phyloP scores from a whole-genome alignment of 2,113 vertebrate species.

The Campylomormyrus tamandua region DNA sequence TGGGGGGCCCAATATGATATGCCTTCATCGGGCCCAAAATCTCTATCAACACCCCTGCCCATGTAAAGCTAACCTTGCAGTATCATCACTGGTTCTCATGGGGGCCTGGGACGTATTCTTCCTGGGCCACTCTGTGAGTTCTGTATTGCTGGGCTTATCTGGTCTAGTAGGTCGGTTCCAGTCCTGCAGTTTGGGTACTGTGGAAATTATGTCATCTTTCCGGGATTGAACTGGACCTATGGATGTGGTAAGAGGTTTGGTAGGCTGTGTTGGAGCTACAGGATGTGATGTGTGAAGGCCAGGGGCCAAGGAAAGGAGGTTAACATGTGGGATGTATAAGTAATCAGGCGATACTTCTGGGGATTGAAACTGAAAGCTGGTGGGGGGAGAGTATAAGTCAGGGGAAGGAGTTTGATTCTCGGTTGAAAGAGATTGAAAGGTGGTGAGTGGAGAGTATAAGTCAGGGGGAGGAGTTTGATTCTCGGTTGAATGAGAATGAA shows the following conservation, averaged over 20 bases:
- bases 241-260: neutral
- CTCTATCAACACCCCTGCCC: too few species aligned
- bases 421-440: neutral
- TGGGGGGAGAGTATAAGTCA: neutral
- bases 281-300: neutral
- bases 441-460: neutral
- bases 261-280: neutral
- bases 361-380: neutral
- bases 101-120: slow-evolving; percentile 63
- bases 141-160: slow-evolving; percentile 36
- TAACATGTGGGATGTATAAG: neutral
- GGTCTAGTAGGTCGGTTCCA: slow-evolving; percentile 28
- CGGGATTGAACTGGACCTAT: neutral
- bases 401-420: neutral
- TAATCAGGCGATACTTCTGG: neutral
- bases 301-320: neutral
- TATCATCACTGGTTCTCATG: slow-evolving; percentile 51
- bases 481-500: neutral
- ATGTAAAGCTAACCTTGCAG: slow-evolving; percentile 45
- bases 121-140: slow-evolving; percentile 43
- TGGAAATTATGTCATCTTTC: slow-evolving; percentile 21
- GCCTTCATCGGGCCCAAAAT: too few species aligned
- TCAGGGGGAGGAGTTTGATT: neutral
- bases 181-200: slow-evolving; percentile 29
- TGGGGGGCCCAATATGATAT: too few species aligned